phyloP scores from a whole-genome alignment of 2,797 vertebrate species.

The Phalloptychus januarius region DNA sequence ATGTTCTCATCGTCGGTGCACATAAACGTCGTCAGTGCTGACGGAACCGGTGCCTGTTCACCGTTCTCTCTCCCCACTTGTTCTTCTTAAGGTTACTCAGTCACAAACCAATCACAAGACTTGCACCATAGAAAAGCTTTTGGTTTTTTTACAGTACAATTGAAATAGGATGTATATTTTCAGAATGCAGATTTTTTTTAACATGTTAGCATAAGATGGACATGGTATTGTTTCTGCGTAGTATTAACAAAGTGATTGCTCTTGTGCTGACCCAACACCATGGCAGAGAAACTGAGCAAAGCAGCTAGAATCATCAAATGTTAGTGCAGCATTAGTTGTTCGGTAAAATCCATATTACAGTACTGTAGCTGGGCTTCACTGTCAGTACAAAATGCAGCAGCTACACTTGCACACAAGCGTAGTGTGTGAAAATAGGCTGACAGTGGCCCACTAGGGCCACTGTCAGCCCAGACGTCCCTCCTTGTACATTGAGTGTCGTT shows the following conservation, averaged over 20 bases:
- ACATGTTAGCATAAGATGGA: slow-evolving; percentile 73
- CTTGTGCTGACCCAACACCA: neutral
- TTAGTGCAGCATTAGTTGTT: slow-evolving; percentile 28
- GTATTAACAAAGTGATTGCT: neutral
- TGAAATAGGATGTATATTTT: slow-evolving; percentile 85
- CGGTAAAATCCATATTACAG: neutral
- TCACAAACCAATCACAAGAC: slow-evolving; percentile 49
- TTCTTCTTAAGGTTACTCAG: slow-evolving; percentile 68
- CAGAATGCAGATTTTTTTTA: slow-evolving; percentile 81
- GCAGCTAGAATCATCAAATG: slow-evolving; percentile 5
- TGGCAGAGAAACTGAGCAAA: slow-evolving; percentile 6
- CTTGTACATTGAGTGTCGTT: slow-evolving; percentile 55
- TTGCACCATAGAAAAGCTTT: slow-evolving; percentile 65
- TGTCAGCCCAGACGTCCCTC: slow-evolving; percentile 51
- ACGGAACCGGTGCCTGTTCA: slow-evolving; percentile 3
- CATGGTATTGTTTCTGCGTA: slow-evolving; percentile 25
- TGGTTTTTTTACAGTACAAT: slow-evolving; percentile 81
- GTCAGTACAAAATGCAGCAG: neutral
- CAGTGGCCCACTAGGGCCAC: no score
- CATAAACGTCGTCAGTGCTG: slow-evolving; percentile 47
- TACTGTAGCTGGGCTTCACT: slow-evolving; percentile 1
- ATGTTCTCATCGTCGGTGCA: slow-evolving; percentile 30
- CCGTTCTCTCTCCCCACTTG: slow-evolving; percentile 58
- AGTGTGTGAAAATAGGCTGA: no score
- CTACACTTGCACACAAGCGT: slow-evolving; percentile 19